Base-by-base conservation (phyloP, 1,140 invertebrate species). In the Drosophila sucinea region DNA sequence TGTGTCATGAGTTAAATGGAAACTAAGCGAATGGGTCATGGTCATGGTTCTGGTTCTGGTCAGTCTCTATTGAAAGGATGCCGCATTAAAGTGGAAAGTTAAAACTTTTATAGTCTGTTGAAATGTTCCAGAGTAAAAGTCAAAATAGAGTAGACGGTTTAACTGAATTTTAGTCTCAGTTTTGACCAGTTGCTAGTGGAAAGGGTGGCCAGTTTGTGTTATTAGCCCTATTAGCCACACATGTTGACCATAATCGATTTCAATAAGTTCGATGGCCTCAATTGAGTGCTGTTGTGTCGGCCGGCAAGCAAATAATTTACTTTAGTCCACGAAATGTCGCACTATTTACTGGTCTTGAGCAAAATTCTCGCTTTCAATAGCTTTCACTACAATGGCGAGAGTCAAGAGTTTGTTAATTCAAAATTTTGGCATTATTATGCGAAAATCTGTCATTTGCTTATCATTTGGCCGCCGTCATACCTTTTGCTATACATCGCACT, bases 301-400 rank as follows among this genome's bases (percentile, higher is more conserved):
- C n/a, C 17, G 17, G 17, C 17, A 17, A 17, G 17, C 17, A 17
- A 17, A 17, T 17, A 17, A 17, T 17, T 17, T 41, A n/a, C n/a
- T 41, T 41, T 41, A 41, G 40, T 41, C n/a, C n/a, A 41, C n/a
- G n/a, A 41, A 41, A 41, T 41, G 40, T 41, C 40, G 40, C n/a
- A 41, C n/a, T 4, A 41, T 41, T 2, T 41, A 4, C n/a, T 10
- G 40, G 10, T 41, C 1, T 0, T 41, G n/a, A 17, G 0, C 40
- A 41, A 3, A 41, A 17, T 41, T 4, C 40, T 41, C n/a, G 40
- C 11, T 11, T 41, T 41, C n/a, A 41, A 41, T 41, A n/a, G 11
- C 11, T 41, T 41, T 41, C 40, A 7, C 40, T 41, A 41, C n/a
- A 3, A 41, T 17, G n/a, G 10, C 7, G 10, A 40, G 10, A 40